These are phyloP conservation scores for Phenganax marumi DNA, from an alignment of 92 coral and sea anemone species.

Conservation along the genomic window DNA sequence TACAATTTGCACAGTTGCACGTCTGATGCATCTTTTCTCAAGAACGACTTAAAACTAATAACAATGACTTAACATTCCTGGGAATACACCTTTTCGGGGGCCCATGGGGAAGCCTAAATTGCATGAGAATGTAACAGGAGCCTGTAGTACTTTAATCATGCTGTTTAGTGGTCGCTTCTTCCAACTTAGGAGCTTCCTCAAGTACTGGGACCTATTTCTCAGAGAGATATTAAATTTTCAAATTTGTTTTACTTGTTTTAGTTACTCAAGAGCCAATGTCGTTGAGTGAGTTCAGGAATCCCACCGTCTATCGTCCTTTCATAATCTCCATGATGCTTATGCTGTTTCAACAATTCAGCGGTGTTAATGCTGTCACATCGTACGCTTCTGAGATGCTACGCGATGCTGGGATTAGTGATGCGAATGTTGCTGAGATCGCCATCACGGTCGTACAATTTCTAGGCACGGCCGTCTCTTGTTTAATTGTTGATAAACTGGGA, in stretches of 20 bases:
- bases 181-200: too few species aligned
- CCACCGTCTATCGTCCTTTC: conserved; percentile 68
- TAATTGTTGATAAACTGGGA: conserved; percentile 77
- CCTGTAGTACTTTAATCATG: too few species aligned
- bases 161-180: neutral
- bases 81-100: too few species aligned
- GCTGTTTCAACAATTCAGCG: conserved; percentile 86
- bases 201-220: too few species aligned
- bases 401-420: conserved; percentile 66
- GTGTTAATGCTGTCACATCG: conserved; percentile 70
- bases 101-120: too few species aligned
- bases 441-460: conserved; percentile 69
- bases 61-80: too few species aligned
- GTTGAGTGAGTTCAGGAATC: conserved; percentile 56
- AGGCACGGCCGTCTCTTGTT: conserved; percentile 60
- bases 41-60: too few species aligned
- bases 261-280: neutral
- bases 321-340: conserved; percentile 59
- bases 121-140: too few species aligned
- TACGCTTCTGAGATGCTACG: conserved; percentile 70
- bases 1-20: too few species aligned
- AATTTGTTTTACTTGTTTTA: neutral
- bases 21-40: too few species aligned
- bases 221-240: too few species aligned
- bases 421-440: conserved; percentile 64